Evolutionary conservation across 2,797 vertebrate species (phyloP).

Genomic region (Cyclopterus lumpus): DNA sequence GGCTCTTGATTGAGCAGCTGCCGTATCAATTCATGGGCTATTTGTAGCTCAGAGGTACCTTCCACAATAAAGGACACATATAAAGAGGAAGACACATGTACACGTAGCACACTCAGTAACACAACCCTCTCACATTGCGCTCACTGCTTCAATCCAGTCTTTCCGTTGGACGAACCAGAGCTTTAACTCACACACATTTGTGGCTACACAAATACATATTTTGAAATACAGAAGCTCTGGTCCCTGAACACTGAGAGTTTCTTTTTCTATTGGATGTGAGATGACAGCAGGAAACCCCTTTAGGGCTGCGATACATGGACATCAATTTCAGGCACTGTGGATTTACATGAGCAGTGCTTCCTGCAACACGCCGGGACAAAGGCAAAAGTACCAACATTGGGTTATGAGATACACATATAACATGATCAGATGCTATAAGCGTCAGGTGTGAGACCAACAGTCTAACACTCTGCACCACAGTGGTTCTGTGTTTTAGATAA

Average conservation of each 20-base stretch:
- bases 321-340: slow-evolving; percentile 65
- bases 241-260: slow-evolving; percentile 32
- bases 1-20: slow-evolving; percentile 69
- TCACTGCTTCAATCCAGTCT: slow-evolving; percentile 17
- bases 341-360: slow-evolving; percentile 47
- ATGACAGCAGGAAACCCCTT: slow-evolving; percentile 60
- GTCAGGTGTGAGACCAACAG: slow-evolving; percentile 25
- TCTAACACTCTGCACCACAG: background rate
- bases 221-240: slow-evolving; percentile 37
- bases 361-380: slow-evolving; percentile 31
- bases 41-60: slow-evolving; percentile 63
- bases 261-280: slow-evolving; percentile 50
- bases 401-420: slow-evolving; percentile 25
- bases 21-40: slow-evolving; percentile 67
- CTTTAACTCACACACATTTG: slow-evolving; percentile 29
- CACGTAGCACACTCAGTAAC: slow-evolving; percentile 11
- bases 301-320: slow-evolving; percentile 45
- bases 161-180: slow-evolving; percentile 34
- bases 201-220: slow-evolving; percentile 27
- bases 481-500: slow-evolving; percentile 1
- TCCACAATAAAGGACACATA: slow-evolving; percentile 61
- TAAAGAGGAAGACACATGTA: slow-evolving; percentile 42
- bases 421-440: slow-evolving; percentile 14
- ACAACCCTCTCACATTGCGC: slow-evolving; percentile 8
- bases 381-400: slow-evolving; percentile 19